These are phyloP conservation scores for Thaumetopoea pityocampa DNA, from an alignment of 1,140 invertebrate species.

Conservation along the genomic window DNA sequence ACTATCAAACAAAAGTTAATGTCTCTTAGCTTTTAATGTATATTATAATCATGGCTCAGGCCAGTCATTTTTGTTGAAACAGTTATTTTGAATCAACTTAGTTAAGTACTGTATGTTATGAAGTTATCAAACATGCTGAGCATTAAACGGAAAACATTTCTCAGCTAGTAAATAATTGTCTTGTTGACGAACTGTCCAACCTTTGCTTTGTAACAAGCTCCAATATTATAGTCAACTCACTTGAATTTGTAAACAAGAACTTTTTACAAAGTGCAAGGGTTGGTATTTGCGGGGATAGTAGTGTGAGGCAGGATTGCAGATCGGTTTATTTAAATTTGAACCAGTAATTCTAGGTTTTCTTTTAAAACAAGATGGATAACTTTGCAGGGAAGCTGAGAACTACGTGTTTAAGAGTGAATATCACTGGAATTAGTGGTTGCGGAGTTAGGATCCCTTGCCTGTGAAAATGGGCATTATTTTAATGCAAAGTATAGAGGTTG, in stretches of 20 bases:
- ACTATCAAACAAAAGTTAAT: constrained; percentile 46
- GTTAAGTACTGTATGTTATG: constrained; percentile 52
- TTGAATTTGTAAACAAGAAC: constrained; percentile 34
- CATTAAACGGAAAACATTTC: constrained; percentile 74
- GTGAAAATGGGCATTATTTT: constrained; percentile 90
- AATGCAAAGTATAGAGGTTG: constrained; percentile 93
- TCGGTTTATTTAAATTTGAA: constrained; percentile 46
- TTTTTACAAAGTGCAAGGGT: constrained; percentile 63
- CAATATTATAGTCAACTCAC: constrained; percentile 29
- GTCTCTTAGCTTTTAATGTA: constrained; percentile 71
- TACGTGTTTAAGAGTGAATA: constrained; percentile 64
- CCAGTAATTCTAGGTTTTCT: constrained; percentile 64
- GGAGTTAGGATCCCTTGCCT: constrained; percentile 74
- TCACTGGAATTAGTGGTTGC: constrained; percentile 66
- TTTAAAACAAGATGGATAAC: constrained; percentile 67
- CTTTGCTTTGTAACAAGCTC: constrained; percentile 66
- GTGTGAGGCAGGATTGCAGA: constrained; percentile 47
- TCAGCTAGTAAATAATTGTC: constrained; percentile 67
- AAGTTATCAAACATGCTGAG: constrained; percentile 66
- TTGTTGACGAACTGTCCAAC: constrained; percentile 67
- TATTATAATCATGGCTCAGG: constrained; percentile 54
- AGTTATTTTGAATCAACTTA: constrained; percentile 29
- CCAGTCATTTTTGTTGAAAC: constrained; percentile 41
- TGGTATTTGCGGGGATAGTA: constrained; percentile 44
- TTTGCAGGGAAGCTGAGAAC: constrained; percentile 74